Evolutionary conservation across 2,888 invertebrate species (phyloP).

Genomic region (Eupithecia pulchellata): DNA sequence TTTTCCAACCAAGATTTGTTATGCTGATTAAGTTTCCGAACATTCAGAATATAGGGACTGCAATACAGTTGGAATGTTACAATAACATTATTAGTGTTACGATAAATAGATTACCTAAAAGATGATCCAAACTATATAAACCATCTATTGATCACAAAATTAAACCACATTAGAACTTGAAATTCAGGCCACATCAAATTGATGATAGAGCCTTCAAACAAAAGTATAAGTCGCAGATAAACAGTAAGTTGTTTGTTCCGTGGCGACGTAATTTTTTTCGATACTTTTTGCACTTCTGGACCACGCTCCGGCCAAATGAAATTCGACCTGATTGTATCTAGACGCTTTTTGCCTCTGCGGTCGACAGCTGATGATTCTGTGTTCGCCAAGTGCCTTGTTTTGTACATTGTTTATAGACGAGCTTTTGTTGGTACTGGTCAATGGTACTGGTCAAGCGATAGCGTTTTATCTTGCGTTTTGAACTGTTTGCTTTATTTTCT

Average conservation of each 20-base stretch:
- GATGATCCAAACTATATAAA: too few relatives aligned
- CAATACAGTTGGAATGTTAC: too few relatives aligned
- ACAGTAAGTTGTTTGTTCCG: constrained; percentile 73
- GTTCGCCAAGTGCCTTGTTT: constrained; percentile 59
- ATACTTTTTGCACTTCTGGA: constrained; percentile 65
- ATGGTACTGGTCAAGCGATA: constrained; percentile 40
- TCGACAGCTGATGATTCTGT: constrained; percentile 77
- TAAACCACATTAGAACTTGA: neutral
- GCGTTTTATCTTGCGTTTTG: constrained; percentile 33
- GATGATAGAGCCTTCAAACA: constrained; percentile 36
- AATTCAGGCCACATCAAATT: neutral
- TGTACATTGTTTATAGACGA: constrained; percentile 73
- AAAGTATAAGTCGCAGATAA: constrained; percentile 68
- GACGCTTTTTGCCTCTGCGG: constrained; percentile 80
- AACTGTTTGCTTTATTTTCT: neutral
- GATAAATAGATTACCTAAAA: too few relatives aligned
- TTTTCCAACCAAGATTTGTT: neutral
- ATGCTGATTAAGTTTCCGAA: neutral
- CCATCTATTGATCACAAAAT: neutral
- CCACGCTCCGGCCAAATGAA: constrained; percentile 74
- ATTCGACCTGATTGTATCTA: constrained; percentile 83
- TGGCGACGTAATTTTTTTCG: constrained; percentile 64
- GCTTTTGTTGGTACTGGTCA: constrained; percentile 49
- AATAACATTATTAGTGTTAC: too few relatives aligned
- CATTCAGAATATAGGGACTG: too few relatives aligned